Percentiles rank a stretch among this genome's conserved stretches.
Evolutionary conservation across 2,797 vertebrate genomes (phyloP).

Genomic region (Acipenser oxyrinchus): DNA sequence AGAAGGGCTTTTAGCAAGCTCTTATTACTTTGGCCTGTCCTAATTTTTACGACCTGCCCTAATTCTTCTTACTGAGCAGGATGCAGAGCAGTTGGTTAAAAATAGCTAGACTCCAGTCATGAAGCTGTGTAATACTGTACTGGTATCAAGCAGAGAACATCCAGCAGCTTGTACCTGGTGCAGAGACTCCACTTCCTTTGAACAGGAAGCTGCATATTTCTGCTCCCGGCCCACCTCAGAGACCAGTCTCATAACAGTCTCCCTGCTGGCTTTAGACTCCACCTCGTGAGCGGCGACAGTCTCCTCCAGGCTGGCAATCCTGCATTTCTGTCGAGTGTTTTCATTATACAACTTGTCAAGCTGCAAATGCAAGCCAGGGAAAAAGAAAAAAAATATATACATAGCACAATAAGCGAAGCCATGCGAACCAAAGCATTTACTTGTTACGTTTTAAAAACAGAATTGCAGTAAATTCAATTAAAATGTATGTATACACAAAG

Average conservation of each 20-base stretch:
- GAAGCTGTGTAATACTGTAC: too few species aligned
- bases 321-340: conserved; percentile 51
- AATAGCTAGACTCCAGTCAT: too few species aligned
- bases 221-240: conserved; percentile 69
- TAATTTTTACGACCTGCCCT: too few species aligned
- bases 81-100: too few species aligned
- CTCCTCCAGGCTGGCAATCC: conserved; percentile 62
- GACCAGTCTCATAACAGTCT: conserved; percentile 72
- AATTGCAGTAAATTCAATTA: too few species aligned
- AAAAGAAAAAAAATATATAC: conserved; percentile 20
- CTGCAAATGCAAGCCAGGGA: conserved; percentile 32
- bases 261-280: conserved; percentile 78
- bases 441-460: too few species aligned
- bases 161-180: conserved; percentile 53
- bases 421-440: too few species aligned
- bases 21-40: too few species aligned
- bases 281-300: conserved; percentile 64
- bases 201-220: conserved; percentile 47
- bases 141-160: too few species aligned
- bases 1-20: too few species aligned
- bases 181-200: conserved; percentile 55
- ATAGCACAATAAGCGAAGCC: background rate
- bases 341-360: conserved; percentile 53
- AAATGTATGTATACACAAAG: background rate
- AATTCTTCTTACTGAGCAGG: too few species aligned